These are phyloP conservation scores for Oscheius sp. DNA, from an alignment of 2,888 invertebrate species.

Conservation along the genomic window DNA sequence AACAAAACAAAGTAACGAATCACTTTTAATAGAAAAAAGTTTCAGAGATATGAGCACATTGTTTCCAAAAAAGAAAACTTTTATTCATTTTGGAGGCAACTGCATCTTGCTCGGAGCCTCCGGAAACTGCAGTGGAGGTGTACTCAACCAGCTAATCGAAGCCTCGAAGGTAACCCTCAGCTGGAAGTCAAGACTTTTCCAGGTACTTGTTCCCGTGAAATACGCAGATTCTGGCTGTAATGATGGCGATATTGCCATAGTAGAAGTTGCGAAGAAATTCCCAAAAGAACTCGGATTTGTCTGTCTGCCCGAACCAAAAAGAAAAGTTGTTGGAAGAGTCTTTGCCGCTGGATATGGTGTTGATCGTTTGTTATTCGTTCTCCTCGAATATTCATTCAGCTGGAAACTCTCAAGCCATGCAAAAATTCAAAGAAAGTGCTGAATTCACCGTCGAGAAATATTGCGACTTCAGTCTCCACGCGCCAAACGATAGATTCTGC, in stretches of 20 bases:
- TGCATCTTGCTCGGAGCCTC: background rate
- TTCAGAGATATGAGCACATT: constrained; percentile 1
- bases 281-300: background rate
- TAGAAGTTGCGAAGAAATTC: background rate
- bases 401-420: background rate
- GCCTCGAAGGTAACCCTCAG: background rate
- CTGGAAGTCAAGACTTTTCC: background rate
- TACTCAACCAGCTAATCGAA: constrained; percentile 9
- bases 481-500: constrained; percentile 9
- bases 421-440: constrained; percentile 6
- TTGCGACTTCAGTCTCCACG: constrained; percentile 6
- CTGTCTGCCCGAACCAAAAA: background rate
- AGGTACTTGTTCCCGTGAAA: constrained; percentile 1
- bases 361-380: background rate
- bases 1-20: constrained; percentile 14
- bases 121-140: constrained; percentile 19
- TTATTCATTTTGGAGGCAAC: constrained; percentile 17
- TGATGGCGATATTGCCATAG: constrained; percentile 7
- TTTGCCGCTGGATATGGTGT: constrained; percentile 14
- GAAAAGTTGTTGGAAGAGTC: background rate
- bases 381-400: background rate
- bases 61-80: background rate
- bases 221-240: background rate
- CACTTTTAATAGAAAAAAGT: background rate
- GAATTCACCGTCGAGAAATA: constrained; percentile 12